A percentile compares a stretch with the other conserved stretches of the same genome.
These are phyloP conservation scores for Drosophila rhopaloa DNA, from an alignment of 1,140 invertebrate species.

Conservation along the genomic window DNA sequence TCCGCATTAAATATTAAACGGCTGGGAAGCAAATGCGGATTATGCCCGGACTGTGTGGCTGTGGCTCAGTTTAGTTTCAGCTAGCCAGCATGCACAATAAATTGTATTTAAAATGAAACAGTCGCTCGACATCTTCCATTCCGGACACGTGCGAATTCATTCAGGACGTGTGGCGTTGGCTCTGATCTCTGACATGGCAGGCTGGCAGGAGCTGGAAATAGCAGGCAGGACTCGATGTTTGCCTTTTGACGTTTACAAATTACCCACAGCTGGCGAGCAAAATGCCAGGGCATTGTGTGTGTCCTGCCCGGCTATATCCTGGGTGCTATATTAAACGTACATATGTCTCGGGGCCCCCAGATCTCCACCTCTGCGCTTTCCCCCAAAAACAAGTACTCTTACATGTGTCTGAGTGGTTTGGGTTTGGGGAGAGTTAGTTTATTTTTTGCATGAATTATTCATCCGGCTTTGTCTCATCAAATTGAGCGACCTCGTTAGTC, in stretches of 20 bases:
- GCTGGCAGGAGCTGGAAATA: constrained; percentile 20
- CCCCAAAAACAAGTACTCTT: constrained; percentile 68
- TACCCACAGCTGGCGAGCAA: constrained; percentile 77
- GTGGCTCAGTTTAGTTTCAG: constrained; percentile 49
- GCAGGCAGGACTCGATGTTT: constrained; percentile 72
- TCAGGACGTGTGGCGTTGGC: constrained; percentile 38
- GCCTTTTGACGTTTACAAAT: constrained; percentile 82
- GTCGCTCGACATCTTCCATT: constrained; percentile 56
- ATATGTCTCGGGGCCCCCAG: constrained; percentile 60
- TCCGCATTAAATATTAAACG: constrained; percentile 72
- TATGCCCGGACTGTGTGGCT: constrained; percentile 40
- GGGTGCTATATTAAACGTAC: constrained; percentile 78
- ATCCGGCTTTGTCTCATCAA: constrained; percentile 72
- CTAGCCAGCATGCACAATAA: constrained; percentile 69
- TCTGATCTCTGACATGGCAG: constrained; percentile 66
- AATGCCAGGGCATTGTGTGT: constrained; percentile 51
- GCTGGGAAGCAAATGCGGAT: constrained; percentile 60
- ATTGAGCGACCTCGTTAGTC: constrained; percentile 72
- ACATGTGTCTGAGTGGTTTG: constrained; percentile 55
- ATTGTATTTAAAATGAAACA: constrained; percentile 80
- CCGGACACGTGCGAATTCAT: constrained; percentile 75
- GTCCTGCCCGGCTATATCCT: constrained; percentile 23
- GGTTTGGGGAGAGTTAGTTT: constrained; percentile 55
- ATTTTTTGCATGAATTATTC: constrained; percentile 73
- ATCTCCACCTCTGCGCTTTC: not conserved